These are phyloP conservation scores for Artemisiospiza belli DNA, from an alignment of 2,113 vertebrate genomes.

Conservation along the genomic window DNA sequence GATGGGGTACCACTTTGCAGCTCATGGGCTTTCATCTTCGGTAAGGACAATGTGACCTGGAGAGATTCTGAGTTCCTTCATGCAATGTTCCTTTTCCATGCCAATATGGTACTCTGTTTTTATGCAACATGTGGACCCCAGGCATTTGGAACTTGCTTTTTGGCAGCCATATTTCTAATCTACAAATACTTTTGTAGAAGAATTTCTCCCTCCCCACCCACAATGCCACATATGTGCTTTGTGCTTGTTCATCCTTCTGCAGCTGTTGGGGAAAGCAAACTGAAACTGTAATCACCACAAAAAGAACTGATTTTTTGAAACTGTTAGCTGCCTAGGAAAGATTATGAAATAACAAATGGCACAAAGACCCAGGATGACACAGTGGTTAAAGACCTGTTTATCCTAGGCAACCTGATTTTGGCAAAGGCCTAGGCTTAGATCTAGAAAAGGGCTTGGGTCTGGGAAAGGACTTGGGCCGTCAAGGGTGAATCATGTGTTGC, in stretches of 20 bases:
- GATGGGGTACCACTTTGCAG: neutral
- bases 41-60: neutral
- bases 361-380: neutral
- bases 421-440: neutral
- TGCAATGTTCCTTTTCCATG: neutral
- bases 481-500: neutral
- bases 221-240: neutral
- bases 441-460: neutral
- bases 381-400: neutral
- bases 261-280: neutral
- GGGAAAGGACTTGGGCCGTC: neutral
- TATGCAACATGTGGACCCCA: neutral
- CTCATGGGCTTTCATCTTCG: neutral
- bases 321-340: neutral
- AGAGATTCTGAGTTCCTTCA: neutral
- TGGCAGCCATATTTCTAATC: slow-evolving; percentile 18
- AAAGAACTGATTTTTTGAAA: neutral
- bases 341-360: neutral
- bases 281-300: neutral
- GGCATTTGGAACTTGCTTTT: neutral
- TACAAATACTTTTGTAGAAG: neutral
- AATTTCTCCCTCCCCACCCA: neutral
- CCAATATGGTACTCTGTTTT: neutral
- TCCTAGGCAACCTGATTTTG: neutral
- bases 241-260: neutral